phyloP scores from a whole-genome alignment of 2,113 vertebrate species.

The Pyrgilauda ruficollis region DNA sequence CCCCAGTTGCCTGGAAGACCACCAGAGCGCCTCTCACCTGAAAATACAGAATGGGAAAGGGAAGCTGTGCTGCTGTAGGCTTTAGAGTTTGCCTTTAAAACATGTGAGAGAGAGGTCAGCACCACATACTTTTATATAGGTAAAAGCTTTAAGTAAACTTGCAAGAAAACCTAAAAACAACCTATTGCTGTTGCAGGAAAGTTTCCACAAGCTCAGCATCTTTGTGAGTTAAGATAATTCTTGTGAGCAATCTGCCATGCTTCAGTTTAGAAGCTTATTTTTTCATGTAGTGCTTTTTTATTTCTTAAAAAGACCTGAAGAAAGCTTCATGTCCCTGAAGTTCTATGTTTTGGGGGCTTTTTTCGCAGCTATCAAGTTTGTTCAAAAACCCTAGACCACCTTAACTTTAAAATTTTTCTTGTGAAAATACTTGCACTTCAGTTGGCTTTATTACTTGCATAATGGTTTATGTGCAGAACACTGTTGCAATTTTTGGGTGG shows the following conservation, averaged over 20 bases:
- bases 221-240: background rate
- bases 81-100: background rate
- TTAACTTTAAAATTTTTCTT: background rate
- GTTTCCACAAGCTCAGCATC: background rate
- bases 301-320: background rate
- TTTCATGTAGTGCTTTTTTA: background rate
- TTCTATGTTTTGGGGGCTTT: accelerated
- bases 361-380: background rate
- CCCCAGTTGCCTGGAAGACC: background rate
- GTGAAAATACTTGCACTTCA: background rate
- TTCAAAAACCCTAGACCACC: background rate
- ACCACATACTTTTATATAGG: background rate
- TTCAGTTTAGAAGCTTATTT: background rate
- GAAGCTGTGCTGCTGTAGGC: background rate
- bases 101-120: accelerated
- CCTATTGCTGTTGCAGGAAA: background rate
- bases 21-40: background rate
- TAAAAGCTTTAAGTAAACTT: background rate
- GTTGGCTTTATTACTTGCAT: background rate
- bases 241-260: background rate
- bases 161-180: background rate
- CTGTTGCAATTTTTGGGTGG: background rate
- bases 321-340: background rate
- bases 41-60: background rate
- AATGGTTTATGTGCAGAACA: background rate